Evolutionary conservation across 2,888 invertebrate species (phyloP), one percentile per base, ranked within the genome.

Genomic region (Catotricha subobsoleta): DNA sequence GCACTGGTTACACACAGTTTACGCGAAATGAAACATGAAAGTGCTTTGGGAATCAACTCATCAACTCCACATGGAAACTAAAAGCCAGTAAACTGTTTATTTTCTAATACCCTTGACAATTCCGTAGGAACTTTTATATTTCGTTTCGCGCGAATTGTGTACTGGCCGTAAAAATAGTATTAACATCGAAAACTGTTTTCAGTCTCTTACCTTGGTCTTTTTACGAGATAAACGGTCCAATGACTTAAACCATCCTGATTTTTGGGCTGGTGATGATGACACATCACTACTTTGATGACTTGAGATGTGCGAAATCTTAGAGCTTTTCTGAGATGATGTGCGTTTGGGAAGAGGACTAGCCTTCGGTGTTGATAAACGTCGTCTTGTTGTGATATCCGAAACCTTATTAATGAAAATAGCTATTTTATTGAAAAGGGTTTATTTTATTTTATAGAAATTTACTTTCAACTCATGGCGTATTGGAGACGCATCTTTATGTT

Each of bases 191-290:
- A n/a, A n/a, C n/a, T n/a, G n/a, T n/a, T n/a, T n/a, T n/a, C n/a
- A n/a, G n/a, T n/a, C n/a, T 3, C 16, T 19, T 18, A 41, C 41
- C 41, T 41, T 40, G 46, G 60, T 66, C 52, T 72, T 78, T 57
- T 80, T 81, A 56, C 76, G 73, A 39, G 80, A 73, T 37, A 80
- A 68, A 41, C 80, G 64, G 56, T 80, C 80, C 43, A 80, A 61
- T 2, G 81, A 81, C 56, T 82, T 83, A 64, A 84, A 82, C 83
- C 83, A 84, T 54, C 75, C 74, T 39, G 71, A 68, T 47, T 71
- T 66, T 39, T 69, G 65, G 2, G 64, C 13, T 29, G 35, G 16
- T 35, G 21, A n/a, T 18, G 41, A 20, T 13, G 27, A 31, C 7
- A 19, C 23, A 20, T 30, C 21, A 19, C 66, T 30, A 7, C 36